Evolutionary conservation across 2,797 vertebrate genomes (phyloP).

Genomic region (Alcedo quadribrachys): DNA sequence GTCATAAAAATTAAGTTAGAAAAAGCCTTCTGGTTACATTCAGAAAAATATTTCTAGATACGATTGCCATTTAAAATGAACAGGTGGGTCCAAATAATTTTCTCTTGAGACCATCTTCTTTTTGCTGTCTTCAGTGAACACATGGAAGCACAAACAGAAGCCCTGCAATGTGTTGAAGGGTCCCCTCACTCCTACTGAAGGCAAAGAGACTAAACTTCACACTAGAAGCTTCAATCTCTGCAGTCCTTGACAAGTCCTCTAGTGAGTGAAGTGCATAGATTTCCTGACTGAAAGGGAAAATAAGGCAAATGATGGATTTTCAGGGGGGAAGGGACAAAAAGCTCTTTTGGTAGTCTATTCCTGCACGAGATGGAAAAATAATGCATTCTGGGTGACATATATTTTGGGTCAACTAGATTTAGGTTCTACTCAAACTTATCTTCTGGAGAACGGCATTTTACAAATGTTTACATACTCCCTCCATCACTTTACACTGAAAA

Average conservation of each 20-base stretch:
- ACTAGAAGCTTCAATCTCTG: not conserved
- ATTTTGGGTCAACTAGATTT: not conserved
- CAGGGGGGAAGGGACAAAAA: not conserved
- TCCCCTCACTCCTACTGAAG: not conserved
- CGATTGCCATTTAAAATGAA: not conserved
- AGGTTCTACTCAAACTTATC: not conserved
- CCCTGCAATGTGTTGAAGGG: not conserved
- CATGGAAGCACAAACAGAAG: not conserved
- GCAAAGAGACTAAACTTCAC: not conserved
- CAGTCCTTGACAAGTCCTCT: not conserved
- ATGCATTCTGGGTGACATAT: not conserved
- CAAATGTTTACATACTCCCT: not conserved
- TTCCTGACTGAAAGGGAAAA: not conserved
- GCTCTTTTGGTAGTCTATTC: not conserved
- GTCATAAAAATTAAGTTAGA: not conserved
- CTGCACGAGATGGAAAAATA: not conserved
- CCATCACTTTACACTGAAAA: not conserved
- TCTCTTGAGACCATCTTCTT: not conserved
- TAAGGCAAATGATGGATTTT: not conserved
- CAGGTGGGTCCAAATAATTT: not conserved
- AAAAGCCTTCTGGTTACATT: not conserved
- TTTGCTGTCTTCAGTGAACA: not conserved
- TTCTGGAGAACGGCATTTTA: not conserved
- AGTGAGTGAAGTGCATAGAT: not conserved
- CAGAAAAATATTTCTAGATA: not conserved